Evolutionary conservation across 1,140 invertebrate species (phyloP).

Genomic region (Magallana gigas): DNA sequence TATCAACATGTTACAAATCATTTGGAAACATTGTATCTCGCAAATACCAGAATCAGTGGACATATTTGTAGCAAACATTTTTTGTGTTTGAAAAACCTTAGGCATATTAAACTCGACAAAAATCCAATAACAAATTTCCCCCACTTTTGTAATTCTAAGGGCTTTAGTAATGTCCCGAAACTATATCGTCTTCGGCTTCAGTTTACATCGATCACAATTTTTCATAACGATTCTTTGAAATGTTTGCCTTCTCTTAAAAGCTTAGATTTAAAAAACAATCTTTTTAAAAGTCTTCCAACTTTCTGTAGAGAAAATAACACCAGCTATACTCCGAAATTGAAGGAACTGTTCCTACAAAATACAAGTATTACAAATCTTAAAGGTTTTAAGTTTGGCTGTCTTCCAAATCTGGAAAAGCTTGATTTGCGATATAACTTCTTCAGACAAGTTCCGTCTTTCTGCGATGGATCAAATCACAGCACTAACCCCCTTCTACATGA

Average conservation of each 20-base stretch:
- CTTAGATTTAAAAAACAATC: background rate
- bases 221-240: background rate
- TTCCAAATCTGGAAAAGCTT: background rate
- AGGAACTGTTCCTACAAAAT: background rate
- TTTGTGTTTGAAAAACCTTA: background rate
- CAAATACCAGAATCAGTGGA: background rate
- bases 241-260: background rate
- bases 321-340: slow-evolving; percentile 9
- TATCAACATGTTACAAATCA: background rate
- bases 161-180: background rate
- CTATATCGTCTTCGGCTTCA: background rate
- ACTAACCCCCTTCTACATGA: background rate
- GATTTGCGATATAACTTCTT: background rate
- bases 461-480: background rate
- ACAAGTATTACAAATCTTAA: background rate
- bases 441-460: background rate
- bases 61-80: background rate
- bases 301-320: background rate
- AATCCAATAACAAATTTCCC: background rate
- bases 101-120: background rate
- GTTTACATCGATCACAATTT: background rate
- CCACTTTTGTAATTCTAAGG: background rate
- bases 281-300: background rate
- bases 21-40: background rate
- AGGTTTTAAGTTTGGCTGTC: background rate